These are phyloP conservation scores for Serranus cabrilla DNA, from an alignment of 2,797 vertebrate species.

Conservation along the genomic window DNA sequence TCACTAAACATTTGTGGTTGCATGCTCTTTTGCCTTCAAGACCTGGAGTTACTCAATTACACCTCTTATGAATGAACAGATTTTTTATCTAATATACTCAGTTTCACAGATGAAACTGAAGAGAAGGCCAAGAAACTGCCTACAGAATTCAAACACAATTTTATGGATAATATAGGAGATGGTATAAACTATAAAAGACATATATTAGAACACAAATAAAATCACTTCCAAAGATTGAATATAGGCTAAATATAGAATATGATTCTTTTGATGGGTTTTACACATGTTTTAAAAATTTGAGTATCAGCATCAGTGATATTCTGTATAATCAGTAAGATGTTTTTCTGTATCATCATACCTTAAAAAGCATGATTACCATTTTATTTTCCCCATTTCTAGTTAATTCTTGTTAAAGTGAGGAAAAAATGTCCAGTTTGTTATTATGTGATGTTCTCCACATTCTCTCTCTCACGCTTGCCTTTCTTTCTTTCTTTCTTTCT, in stretches of 20 bases:
- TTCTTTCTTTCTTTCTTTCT: conserved; percentile 4
- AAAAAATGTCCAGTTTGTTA: not conserved
- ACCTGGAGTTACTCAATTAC: conserved; percentile 2
- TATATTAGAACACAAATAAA: not conserved
- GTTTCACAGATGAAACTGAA: not conserved
- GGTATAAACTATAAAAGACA: not conserved
- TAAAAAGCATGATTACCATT: not conserved
- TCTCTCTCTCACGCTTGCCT: not conserved
- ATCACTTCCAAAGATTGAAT: conserved; percentile 1
- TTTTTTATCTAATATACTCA: not conserved
- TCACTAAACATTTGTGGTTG: conserved; percentile 18
- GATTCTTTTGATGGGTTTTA: no score
- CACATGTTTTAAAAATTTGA: not conserved
- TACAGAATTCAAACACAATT: not conserved
- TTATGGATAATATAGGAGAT: not conserved
- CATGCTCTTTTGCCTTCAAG: conserved; percentile 3
- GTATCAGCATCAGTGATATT: not conserved
- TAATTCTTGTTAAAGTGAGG: not conserved
- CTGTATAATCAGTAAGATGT: not conserved
- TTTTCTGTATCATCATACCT: not conserved
- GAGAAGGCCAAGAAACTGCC: conserved; percentile 15
- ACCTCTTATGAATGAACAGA: not conserved
- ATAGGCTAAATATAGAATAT: no score
- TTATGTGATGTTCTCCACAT: not conserved
- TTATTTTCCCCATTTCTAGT: not conserved